Evolutionary conservation across 2,113 vertebrate genomes (phyloP).

Genomic region (Promerops cafer): DNA sequence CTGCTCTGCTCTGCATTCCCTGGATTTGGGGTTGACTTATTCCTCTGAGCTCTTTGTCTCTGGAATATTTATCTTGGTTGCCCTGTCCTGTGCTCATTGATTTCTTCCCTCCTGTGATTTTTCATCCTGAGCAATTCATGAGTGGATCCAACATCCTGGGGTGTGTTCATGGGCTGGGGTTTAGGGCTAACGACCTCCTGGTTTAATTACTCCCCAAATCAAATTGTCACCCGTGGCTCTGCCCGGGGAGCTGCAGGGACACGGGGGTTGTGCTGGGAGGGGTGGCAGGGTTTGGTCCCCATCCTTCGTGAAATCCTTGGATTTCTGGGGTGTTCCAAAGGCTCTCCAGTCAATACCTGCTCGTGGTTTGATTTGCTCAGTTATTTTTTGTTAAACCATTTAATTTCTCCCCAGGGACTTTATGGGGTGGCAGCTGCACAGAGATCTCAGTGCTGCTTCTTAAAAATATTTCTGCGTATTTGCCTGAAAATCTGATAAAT

Average conservation of each 20-base stretch:
- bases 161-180: background rate
- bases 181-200: background rate
- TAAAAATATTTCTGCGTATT: background rate
- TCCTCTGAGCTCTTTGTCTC: background rate
- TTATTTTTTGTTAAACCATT: conserved; percentile 9
- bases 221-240: background rate
- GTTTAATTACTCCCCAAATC: background rate
- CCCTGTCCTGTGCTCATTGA: background rate
- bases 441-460: background rate
- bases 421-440: background rate
- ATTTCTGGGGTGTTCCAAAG: conserved; percentile 15
- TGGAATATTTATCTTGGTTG: background rate
- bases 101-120: background rate
- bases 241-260: background rate
- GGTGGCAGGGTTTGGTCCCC: background rate
- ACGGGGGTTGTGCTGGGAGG: background rate
- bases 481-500: background rate
- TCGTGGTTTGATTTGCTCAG: background rate
- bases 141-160: background rate
- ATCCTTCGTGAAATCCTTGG: background rate
- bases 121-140: background rate
- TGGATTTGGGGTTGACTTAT: background rate
- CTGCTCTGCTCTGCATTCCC: background rate
- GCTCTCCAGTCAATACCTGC: background rate
- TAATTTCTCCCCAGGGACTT: background rate